phyloP scores from a whole-genome alignment of 2,113 vertebrate genomes.

The Sardina pilchardus region DNA sequence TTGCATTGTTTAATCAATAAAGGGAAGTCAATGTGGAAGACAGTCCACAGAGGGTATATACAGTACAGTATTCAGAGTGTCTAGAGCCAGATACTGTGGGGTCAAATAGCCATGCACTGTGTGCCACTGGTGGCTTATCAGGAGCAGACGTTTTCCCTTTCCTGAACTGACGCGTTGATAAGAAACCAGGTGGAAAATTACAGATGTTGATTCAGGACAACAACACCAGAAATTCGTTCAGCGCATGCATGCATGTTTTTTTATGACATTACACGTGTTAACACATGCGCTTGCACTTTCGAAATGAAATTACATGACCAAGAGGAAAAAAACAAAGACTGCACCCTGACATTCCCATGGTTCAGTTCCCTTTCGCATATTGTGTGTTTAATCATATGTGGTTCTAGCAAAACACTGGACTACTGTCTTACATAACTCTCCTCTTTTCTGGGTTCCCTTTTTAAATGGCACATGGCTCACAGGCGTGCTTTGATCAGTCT shows the following conservation, averaged over 20 bases:
- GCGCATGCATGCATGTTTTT: too few relatives aligned
- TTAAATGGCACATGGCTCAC: neutral
- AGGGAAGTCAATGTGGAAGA: too few relatives aligned
- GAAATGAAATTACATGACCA: neutral
- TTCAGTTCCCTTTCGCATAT: neutral
- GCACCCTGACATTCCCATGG: neutral
- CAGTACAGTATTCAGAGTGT: too few relatives aligned
- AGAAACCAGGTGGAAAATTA: neutral
- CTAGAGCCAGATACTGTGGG: too few relatives aligned
- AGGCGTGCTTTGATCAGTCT: neutral
- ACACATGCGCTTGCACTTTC: neutral
- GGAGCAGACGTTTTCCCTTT: neutral
- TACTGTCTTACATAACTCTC: slow-evolving; percentile 20
- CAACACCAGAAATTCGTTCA: too few relatives aligned
- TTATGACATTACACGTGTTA: neutral
- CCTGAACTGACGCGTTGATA: neutral
- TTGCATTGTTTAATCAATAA: too few relatives aligned
- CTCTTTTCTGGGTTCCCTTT: neutral
- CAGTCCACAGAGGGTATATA: too few relatives aligned
- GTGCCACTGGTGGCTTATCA: neutral
- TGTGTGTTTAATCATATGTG: slow-evolving; percentile 10
- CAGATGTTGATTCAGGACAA: neutral
- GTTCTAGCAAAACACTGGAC: neutral
- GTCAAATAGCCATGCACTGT: neutral
- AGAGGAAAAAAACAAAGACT: neutral